Evolutionary conservation across 2,113 vertebrate genomes (phyloP).

Genomic region (Saccopteryx bilineata): DNA sequence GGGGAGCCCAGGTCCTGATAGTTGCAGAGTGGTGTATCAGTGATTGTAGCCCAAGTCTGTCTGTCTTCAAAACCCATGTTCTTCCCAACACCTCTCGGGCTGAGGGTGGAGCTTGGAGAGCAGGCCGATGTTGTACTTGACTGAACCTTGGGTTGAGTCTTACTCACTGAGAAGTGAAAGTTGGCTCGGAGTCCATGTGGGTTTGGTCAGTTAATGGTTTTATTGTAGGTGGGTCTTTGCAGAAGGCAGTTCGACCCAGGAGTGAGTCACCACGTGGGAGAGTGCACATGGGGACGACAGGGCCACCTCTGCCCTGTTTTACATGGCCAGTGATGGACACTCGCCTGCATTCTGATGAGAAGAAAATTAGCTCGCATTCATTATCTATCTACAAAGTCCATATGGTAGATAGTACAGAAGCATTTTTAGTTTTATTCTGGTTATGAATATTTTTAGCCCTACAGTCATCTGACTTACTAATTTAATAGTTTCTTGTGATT

Average conservation of each 20-base stretch:
- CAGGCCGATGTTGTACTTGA: neutral
- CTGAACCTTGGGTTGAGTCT: neutral
- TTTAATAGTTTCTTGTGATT: neutral
- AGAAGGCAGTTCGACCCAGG: neutral
- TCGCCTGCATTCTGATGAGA: neutral
- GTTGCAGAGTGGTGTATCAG: neutral
- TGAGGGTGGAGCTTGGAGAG: no score
- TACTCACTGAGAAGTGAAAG: neutral
- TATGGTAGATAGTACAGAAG: neutral
- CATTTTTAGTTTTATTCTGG: neutral
- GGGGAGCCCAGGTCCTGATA: neutral
- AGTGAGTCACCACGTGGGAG: neutral
- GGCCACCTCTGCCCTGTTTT: neutral
- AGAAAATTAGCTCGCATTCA: neutral
- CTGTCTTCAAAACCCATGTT: neutral
- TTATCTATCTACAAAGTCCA: neutral
- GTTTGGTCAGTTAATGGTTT: neutral
- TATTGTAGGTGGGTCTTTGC: neutral
- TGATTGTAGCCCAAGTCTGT: neutral
- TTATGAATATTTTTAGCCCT: constrained; percentile 14
- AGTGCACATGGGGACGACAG: neutral
- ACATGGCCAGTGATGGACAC: neutral
- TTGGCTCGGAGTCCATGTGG: neutral
- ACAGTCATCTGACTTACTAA: neutral
- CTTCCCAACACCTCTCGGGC: neutral